Conservation (phyloP, 2,888 invertebrate species). For the Bombyx huttoni region DNA sequence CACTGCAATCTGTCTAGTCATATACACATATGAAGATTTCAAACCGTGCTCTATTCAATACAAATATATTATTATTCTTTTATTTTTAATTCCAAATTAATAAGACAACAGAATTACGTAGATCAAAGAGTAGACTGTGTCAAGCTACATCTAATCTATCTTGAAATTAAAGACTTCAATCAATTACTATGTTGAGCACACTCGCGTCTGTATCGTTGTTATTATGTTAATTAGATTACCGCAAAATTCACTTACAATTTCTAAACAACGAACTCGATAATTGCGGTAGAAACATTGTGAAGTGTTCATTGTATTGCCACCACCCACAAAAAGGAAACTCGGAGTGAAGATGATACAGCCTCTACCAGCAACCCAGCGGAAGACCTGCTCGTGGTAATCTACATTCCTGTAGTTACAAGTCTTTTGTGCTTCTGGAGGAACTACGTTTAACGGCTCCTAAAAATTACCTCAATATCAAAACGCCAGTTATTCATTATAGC, state of each 20-base stretch:
- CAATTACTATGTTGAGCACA: too few species aligned
- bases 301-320: slow-evolving; percentile 38
- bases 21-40: too few species aligned
- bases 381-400: slow-evolving; percentile 52
- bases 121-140: too few species aligned
- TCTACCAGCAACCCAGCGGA: slow-evolving; percentile 54
- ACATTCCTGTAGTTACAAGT: slow-evolving; percentile 52
- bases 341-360: slow-evolving; percentile 57
- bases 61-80: too few species aligned
- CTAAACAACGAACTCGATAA: slow-evolving; percentile 50
- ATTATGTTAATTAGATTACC: not conserved
- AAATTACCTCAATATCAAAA: slow-evolving; percentile 2
- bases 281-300: slow-evolving; percentile 45
- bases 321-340: slow-evolving; percentile 42
- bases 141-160: too few species aligned
- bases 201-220: too few species aligned
- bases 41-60: too few species aligned
- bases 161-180: too few species aligned
- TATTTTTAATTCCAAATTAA: too few species aligned
- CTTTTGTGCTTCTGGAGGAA: slow-evolving; percentile 30
- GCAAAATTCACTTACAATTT: slow-evolving; percentile 37
- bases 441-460: slow-evolving; percentile 40
- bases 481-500: not conserved
- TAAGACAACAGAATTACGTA: too few species aligned
- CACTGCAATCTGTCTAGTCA: too few species aligned